Conservation (phyloP, 1,140 invertebrate genomes). For the Microvelia longipes region DNA sequence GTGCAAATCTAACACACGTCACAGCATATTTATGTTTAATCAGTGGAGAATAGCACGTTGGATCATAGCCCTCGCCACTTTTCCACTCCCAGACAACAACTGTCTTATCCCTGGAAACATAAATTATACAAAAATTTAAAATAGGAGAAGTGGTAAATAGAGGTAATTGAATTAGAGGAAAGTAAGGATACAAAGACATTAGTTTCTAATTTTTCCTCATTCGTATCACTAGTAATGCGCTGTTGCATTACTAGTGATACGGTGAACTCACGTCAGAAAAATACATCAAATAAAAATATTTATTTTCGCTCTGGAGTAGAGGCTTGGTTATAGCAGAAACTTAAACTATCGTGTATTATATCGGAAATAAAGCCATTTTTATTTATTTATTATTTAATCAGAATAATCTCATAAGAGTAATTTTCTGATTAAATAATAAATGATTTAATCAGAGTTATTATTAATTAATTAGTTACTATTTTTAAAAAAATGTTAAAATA, state of each 20-base stretch:
- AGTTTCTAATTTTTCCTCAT: neutral
- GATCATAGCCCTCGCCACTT: constrained; percentile 36
- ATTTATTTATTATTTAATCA: no score
- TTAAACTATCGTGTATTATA: no score
- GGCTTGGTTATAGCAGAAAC: no score
- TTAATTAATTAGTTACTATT: no score
- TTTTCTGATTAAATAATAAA: no score
- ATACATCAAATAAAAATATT: no score
- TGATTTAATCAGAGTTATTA: no score
- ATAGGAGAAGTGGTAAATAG: no score
- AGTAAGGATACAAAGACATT: neutral
- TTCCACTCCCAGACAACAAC: constrained; percentile 47
- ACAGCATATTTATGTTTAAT: constrained; percentile 49
- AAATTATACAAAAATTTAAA: neutral
- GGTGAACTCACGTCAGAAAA: neutral
- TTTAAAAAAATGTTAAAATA: no score
- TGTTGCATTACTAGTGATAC: neutral
- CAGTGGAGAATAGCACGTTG: constrained; percentile 40
- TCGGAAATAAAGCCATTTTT: no score
- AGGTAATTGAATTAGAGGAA: neutral
- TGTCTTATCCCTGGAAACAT: constrained; percentile 40
- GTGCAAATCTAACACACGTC: constrained; percentile 48
- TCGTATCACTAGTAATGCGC: neutral
- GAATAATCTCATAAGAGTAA: no score
- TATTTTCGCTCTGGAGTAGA: no score